Evolutionary conservation across 23 tunicate species (phyloP), one percentile per base, ranked within the genome.

Genomic region (Ciona savignyi): DNA sequence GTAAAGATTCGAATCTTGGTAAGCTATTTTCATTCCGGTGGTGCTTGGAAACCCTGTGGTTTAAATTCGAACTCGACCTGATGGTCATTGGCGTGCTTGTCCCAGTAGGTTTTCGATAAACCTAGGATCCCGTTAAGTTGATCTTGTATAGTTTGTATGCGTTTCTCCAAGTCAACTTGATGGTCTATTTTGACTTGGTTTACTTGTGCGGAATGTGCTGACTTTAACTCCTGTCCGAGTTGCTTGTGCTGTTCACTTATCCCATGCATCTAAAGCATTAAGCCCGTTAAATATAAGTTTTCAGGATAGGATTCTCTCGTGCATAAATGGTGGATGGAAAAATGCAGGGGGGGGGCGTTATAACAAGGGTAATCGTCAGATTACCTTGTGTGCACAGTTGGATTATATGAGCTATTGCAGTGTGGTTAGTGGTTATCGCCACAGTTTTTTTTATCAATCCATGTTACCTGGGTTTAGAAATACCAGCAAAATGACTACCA

Each of bases 211-310:
- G 81, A 71, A 67, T 88, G 96, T 23, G 86, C 86, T 9, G 77
- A 81, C 27, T 76, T 77, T 26, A 83, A 28, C 65, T 88, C 87
- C 21, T 35, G 67, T 32, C 86, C 87, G 27, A 76, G 23, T 9
- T 71, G 31, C 60, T 77, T 49, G 66, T 88, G 87, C 62, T 82
- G 74, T 6, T 35, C 32, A 24, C 77, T 75, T 0, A 88, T 80
- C 4, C 73, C 88, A 66, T 88, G 96, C 81, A 88, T 82, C 96
- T 88, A 26, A 21, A 51, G n/a, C n/a, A n/a, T n/a, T n/a, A n/a
- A n/a, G n/a, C n/a, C n/a, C n/a, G n/a, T n/a, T n/a, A n/a, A n/a
- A n/a, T n/a, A n/a, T n/a, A n/a, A n/a, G n/a, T n/a, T n/a, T n/a
- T n/a, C n/a, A n/a, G n/a, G n/a, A n/a, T n/a, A n/a, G n/a, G n/a